Evolutionary conservation across 1,140 invertebrate genomes (phyloP), one percentile per base, ranked within the genome.

Genomic region (Halyomorpha halys): DNA sequence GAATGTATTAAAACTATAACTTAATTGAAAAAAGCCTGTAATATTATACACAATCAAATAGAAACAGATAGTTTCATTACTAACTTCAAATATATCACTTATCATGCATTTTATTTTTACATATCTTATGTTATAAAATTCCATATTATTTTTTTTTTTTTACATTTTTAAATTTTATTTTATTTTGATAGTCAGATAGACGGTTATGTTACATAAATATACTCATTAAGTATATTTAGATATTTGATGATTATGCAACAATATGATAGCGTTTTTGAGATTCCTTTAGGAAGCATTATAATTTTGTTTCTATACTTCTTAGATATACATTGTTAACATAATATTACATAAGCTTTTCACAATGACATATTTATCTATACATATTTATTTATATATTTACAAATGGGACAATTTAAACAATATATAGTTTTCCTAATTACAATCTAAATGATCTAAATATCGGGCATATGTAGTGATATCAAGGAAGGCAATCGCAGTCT

Each of bases 211-310:
- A 63, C 45, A 53, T 53, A 25, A 30, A 45, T 34, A 34, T 34
- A 51, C 45, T 49, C 44, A 18, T 27, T 18, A 47, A 65, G 25
- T 39, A 61, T 53, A 60, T 49, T 47, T 65, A 47, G 18, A 60
- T 59, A 44, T 23, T 19, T 39, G 16, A 49, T 61, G 14, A 39
- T 51, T 30, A 44, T 45, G n/a, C 19, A 45, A 44, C 45, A 53
- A 59, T 51, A 54, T 59, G 59, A 62, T 49, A 63, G 25, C 25
- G 56, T 60, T 39, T n/a, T 53, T 56, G 62, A 66, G 65, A 66
- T 66, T 66, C 65, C 54, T 67, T 64, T 53, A 67, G 68, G 68
- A 68, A 68, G 68, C 68, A 68, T 68, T 63, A 63, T 54, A 44
- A 49, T 51, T 62, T 23, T 61, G 18, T 61, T 62, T 61, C 23